These are phyloP conservation scores for Scyliorhinus canicula DNA, from an alignment of 2,797 vertebrate species.

Conservation along the genomic window DNA sequence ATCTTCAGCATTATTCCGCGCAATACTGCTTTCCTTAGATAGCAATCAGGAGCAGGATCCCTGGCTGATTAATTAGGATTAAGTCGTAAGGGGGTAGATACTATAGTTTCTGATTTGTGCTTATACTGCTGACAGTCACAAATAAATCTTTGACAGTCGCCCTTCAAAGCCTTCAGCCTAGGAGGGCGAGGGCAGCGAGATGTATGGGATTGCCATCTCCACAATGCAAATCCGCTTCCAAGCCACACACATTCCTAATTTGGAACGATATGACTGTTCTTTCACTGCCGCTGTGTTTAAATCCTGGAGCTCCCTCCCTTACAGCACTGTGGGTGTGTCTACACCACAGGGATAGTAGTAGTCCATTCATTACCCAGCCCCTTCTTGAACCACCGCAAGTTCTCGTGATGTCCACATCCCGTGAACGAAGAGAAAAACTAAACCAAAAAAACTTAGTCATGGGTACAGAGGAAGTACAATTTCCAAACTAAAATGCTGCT, in stretches of 20 bases:
- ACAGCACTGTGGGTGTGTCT: neutral
- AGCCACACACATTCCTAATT: neutral
- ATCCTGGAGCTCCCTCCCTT: too few species aligned
- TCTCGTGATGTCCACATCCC: neutral
- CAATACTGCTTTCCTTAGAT: neutral
- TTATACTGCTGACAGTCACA: neutral
- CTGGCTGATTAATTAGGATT: neutral
- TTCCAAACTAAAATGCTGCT: neutral
- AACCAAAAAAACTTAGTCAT: neutral
- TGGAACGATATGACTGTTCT: neutral
- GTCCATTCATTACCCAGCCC: neutral
- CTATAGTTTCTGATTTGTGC: neutral
- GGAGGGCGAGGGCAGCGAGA: neutral
- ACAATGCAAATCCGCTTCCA: neutral
- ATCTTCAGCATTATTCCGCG: neutral
- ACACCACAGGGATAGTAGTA: neutral
- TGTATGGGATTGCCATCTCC: neutral
- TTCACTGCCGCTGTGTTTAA: neutral
- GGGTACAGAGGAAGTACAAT: neutral
- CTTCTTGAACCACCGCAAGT: neutral
- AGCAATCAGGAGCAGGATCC: neutral
- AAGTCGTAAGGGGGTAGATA: neutral
- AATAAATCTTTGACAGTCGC: neutral
- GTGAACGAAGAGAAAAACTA: neutral
- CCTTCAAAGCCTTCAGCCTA: neutral